Base-by-base conservation (phyloP, 2,888 invertebrate species). In the Noctua janthe region DNA sequence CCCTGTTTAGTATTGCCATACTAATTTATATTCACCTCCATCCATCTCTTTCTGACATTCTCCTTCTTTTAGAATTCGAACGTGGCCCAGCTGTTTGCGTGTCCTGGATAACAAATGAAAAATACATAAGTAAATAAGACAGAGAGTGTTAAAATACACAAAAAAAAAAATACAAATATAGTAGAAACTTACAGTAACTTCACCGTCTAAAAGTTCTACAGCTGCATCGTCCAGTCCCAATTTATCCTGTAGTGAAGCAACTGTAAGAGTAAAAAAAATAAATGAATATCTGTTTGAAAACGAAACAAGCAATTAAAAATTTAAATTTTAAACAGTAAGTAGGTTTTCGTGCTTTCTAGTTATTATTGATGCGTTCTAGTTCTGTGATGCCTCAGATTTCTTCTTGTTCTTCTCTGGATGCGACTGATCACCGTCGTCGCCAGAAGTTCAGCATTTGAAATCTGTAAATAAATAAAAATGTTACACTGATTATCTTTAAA, bases 381-480 rank as follows among this genome's bases (percentile, higher is more conserved):
- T 91, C 87, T 1, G 88, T 83, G 23, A 93, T 85, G 35, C 35
- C 35, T 35, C 3, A 5, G 39, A 5, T 5, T 39, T 39, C 5
- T 39, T 39, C 4, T 5, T 39, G 39, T 39, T 39, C 39, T 4
- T 39, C 39, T 39, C 4, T 39, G 39, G 5, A 39, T 39, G 39
- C 39, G 39, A 39, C 39, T 39, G 39, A 39, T 39, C 39, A 39
- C 39, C 39, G 39, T 39, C 39, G 35, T 88, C 88, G 15, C 92
- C 17, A 93, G 73, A 17, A 93, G 81, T 1, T 93, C 90, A 13
- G 87, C 83, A 62, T 89, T 88, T 20, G 89, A 75, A 8, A 91
- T 86, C 91, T 92, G 39, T 39, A 80, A 23, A 47, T 74, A 76
- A 54, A 62, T 47, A 23, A 71, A 15, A 72, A 23, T 5, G 1